Conservation (phyloP, 1,140 invertebrate genomes). For the Calephelis nemesis region DNA sequence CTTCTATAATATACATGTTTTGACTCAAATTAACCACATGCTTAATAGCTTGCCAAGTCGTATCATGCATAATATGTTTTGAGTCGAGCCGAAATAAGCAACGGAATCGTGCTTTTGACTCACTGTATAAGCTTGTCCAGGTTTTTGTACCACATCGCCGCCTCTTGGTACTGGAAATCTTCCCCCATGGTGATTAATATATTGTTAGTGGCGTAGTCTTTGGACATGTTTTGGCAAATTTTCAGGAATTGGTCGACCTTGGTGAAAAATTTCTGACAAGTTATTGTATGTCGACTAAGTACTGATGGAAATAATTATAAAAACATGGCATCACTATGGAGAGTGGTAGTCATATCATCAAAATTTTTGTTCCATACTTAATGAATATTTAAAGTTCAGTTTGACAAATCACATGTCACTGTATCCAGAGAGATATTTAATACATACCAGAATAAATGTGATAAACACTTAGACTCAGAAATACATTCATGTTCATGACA, state of each 20-base stretch:
- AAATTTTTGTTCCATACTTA: too few relatives aligned
- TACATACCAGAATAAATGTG: too few relatives aligned
- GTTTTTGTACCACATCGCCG: conserved; percentile 91
- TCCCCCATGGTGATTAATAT: conserved; percentile 95
- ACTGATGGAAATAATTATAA: too few relatives aligned
- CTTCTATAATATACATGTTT: too few relatives aligned
- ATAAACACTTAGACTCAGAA: too few relatives aligned
- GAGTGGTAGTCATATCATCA: too few relatives aligned
- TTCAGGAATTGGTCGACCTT: conserved; percentile 81
- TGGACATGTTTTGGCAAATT: conserved; percentile 77
- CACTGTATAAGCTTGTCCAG: conserved; percentile 94
- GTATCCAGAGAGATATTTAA: too few relatives aligned
- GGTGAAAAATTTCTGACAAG: background rate
- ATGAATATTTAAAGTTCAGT: too few relatives aligned
- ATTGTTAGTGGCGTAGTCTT: conserved; percentile 84
- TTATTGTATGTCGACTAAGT: too few relatives aligned
- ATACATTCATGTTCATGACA: too few relatives aligned
- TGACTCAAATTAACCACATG: background rate
- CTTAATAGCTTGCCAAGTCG: background rate
- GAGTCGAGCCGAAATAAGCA: background rate
- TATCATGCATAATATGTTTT: background rate
- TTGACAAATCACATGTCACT: too few relatives aligned
- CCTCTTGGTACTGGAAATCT: conserved; percentile 95
- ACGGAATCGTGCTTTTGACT: conserved; percentile 33
- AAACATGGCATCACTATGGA: too few relatives aligned